These are phyloP conservation scores for Hermatobates lingyangjiaoensis DNA, from an alignment of 1,140 invertebrate genomes.

Conservation along the genomic window DNA sequence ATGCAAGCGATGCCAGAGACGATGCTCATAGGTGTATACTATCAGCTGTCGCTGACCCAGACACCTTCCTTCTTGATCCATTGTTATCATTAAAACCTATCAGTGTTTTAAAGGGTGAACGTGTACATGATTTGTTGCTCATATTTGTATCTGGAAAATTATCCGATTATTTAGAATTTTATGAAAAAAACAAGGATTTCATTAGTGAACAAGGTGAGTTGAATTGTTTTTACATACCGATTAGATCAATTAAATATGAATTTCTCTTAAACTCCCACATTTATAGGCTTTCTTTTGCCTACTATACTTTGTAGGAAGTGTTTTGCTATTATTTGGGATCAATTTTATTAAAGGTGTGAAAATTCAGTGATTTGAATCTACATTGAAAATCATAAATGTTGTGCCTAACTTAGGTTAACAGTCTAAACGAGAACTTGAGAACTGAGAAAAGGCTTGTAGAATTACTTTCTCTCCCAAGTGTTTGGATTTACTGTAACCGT, in stretches of 20 bases:
- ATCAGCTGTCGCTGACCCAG: constrained; percentile 82
- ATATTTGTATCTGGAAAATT: constrained; percentile 92
- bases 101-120: constrained; percentile 82
- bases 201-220: constrained; percentile 71
- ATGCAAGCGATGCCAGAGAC: constrained; percentile 86
- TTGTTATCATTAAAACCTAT: constrained; percentile 84
- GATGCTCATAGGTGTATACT: constrained; percentile 94
- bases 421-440: too few species aligned
- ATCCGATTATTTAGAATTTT: constrained; percentile 74
- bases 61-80: constrained; percentile 86
- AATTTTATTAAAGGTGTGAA: too few species aligned
- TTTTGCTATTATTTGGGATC: too few species aligned
- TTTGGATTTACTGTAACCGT: too few species aligned
- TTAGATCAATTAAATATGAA: not conserved
- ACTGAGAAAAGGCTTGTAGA: too few species aligned
- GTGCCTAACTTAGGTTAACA: too few species aligned
- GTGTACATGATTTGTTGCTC: constrained; percentile 85
- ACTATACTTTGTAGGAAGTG: too few species aligned
- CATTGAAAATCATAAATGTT: too few species aligned
- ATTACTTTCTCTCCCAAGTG: too few species aligned
- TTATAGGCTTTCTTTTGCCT: too few species aligned
- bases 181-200: constrained; percentile 84
- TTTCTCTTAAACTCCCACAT: not conserved
- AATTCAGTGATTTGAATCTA: too few species aligned
- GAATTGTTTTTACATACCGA: constrained; percentile 25